Evolutionary conservation across 2,113 vertebrate species (phyloP), one percentile per base, ranked within the genome.

Genomic region (Chaenogobius annularis): DNA sequence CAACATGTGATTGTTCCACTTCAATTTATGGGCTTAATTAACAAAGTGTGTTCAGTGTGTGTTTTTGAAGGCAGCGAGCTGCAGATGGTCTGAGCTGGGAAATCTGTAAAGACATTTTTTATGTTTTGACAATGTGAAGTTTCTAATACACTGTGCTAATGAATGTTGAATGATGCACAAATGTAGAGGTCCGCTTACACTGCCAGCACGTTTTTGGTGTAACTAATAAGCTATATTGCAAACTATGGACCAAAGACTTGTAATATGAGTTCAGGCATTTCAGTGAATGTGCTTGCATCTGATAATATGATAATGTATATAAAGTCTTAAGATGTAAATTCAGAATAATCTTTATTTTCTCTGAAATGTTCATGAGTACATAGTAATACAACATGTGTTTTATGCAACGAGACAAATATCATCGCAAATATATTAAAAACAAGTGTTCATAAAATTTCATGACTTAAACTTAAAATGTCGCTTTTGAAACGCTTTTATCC

Each of bases 161-260:
- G 19, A 74, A 23, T 63, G 47, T 74, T 80, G 26, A 61, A 22
- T 15, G 19, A 66, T 69, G 50, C 50, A 20, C 50, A 62, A 59
- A 87, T 85, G 89, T 91, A 91, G 85, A 84, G 78, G 56, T 84
- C 87, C 90, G 90, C 89, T 70, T 83, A 83, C 86, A 92, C 91
- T 93, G 91, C 90, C 92, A 85, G 78, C 22, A 70, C 47, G 47
- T 79, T 62, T 75, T 70, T 23, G 68, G 65, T 73, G 48, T 63
- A n/a, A 84, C 7, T 66, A 77, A 85, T 83, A 87, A 61, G 58
- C 58, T 85, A 81, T 69, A 62, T 26, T 59, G 3, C 75, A 50
- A 50, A 47, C 72, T 70, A 35, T 19, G 72, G 54, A 77, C 55
- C 72, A 80, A 62, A 59, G 11, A 69, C 70, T 11, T 78, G 52